Conservation (phyloP, 1,140 invertebrate genomes). For the Lutraria rhynchaena region DNA sequence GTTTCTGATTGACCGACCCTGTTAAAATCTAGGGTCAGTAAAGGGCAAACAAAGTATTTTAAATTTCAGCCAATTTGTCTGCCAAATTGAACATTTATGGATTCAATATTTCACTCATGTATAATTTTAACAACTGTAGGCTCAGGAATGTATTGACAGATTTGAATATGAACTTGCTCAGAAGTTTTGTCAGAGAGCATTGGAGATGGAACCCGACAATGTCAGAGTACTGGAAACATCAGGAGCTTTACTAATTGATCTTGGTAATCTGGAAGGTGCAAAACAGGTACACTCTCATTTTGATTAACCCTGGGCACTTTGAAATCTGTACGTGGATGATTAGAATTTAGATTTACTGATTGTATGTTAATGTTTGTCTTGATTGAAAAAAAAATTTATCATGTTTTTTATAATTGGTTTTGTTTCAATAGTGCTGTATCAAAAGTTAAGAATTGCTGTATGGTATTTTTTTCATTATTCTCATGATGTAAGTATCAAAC, state of each 20-base stretch:
- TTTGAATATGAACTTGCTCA: slow-evolving; percentile 80
- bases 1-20: background rate
- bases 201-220: slow-evolving; percentile 80
- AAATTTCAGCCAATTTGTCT: background rate
- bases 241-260: slow-evolving; percentile 78
- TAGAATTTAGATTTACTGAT: background rate
- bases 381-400: background rate
- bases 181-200: slow-evolving; percentile 79
- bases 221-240: slow-evolving; percentile 79
- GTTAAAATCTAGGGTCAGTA: background rate
- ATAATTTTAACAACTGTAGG: slow-evolving; percentile 62
- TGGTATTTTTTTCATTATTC: no score
- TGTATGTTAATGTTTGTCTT: background rate
- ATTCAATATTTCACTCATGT: background rate
- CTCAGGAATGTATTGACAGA: slow-evolving; percentile 76
- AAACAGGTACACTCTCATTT: slow-evolving; percentile 76
- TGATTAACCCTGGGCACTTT: no score
- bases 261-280: slow-evolving; percentile 80
- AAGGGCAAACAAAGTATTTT: background rate
- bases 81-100: background rate
- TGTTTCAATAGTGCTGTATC: no score
- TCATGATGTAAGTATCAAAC: no score
- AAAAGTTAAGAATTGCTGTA: no score
- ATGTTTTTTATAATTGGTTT: no score
- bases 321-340: no score